Base-by-base conservation (phyloP, 2,797 vertebrate genomes). In the Cirrhinus molitorella region DNA sequence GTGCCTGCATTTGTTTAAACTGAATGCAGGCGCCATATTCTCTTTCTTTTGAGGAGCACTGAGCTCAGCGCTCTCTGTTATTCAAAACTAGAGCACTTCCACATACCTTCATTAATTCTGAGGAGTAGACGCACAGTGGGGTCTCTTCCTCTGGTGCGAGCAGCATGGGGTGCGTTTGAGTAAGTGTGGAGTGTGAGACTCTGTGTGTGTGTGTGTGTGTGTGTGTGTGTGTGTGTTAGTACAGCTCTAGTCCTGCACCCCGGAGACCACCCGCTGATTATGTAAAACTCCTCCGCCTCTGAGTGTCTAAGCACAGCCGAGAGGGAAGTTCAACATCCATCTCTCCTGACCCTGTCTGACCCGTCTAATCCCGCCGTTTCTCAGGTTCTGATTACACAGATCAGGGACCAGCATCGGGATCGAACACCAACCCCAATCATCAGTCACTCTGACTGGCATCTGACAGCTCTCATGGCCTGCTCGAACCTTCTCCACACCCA, bases 61-160 rank as follows among this genome's bases (percentile, higher is more conserved):
- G 88, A 92, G 90, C 84, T 66, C 86, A 70, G 82, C 71, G 83
- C 59, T 85, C 86, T 90, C 91, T 88, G 88, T 89, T 87, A 92
- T 91, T 92, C 83, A 83, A 65, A 87, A 66, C 80, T 81, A 78
- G 90, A 93, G 93, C 93, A 94, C 94, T 84, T 89, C 16, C 90
- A 93, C 93, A 94, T 92, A 88, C 91, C 88, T 94, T 94, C 91
- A 94, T 94, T 93, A 93, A 94, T 94, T 92, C 89, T 89, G 87
- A 90, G 92, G 92, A 95, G 92, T 92, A 92, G 92, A 92, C 81
- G 91, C 92, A 91, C 91, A 90, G 91, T 92, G 90, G 85, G 90
- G 91, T 91, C 86, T 93, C 87, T 85, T 90, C 83, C 88, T 89
- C 87, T 79, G 84, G 76, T 86, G 81, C 65, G 66, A 85, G 71